Percentiles rank a stretch among this genome's conserved stretches.
Conservation (phyloP, 1,140 invertebrate species). For the Paramacrobiotus metropolitanus region DNA sequence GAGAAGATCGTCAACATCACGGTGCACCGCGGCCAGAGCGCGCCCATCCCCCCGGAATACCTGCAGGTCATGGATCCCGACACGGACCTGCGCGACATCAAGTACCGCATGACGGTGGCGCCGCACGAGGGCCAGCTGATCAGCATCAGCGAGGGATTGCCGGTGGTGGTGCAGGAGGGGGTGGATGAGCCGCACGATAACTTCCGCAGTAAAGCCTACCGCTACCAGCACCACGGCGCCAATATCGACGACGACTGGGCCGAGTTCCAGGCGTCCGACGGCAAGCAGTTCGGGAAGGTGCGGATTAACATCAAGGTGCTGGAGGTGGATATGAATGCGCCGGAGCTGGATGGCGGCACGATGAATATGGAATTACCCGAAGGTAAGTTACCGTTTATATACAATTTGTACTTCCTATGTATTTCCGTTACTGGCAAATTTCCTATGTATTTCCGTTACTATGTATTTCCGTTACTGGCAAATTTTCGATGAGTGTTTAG, state of each 20-base stretch:
- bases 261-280: neutral
- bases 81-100: neutral
- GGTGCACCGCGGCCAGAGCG: neutral
- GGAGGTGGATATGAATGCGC: neutral
- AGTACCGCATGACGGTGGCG: neutral
- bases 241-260: neutral
- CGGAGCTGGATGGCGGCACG: neutral
- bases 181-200: neutral
- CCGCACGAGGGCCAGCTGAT: neutral
- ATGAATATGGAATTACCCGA: conserved; percentile 4
- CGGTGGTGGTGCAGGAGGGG: neutral
- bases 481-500: too few relatives aligned
- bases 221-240: neutral
- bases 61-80: neutral
- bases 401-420: too few relatives aligned
- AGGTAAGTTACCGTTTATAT: too few relatives aligned
- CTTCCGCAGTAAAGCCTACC: neutral
- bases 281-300: neutral
- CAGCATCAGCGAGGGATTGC: neutral
- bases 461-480: too few relatives aligned
- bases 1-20: neutral
- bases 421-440: too few relatives aligned
- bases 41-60: neutral
- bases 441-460: too few relatives aligned
- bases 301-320: too few relatives aligned